Evolutionary conservation across 92 coral and sea anemone species (phyloP), one percentile per base, ranked within the genome.

Genomic region (Epizoanthus stellaris): DNA sequence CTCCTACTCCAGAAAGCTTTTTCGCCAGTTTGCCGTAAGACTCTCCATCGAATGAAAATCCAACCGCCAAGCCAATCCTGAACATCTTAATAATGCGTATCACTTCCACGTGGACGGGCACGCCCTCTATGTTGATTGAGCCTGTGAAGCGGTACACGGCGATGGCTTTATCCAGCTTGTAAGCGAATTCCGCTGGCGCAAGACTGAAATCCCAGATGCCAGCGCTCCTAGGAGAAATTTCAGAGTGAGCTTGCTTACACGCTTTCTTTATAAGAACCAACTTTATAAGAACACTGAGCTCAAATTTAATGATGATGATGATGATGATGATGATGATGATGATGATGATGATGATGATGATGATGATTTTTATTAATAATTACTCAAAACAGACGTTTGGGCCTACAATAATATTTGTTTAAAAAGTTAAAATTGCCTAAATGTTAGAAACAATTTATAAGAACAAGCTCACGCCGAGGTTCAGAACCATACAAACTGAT

Each of bases 21-120:
- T 86, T 77, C 0, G 98, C 89, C 52, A 97, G 82, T 52, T 90
- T 91, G 2, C 99, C 99, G 77, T 77, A 97, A 0, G 99, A 97
- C 73, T 88, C 96, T 10, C 99, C 91, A 49, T 97, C 99, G 67
- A 97, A 97, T 1, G 93, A 16, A 77, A 94, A 94, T 6, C 99
- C 99, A 53, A 97, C 95, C 19, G 99, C 99, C 34, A 97, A 91
- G 1, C 86, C 89, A 2, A 81, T 54, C 65, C 94, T 66, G 19
- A 52, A 73, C 67, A 88, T 85, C 68, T 92, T 86, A 0, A 49
- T 14, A 6, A 92, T 92, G 4, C 87, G 57, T 15, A 97, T 84
- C 20, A 95, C 68, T 67, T 97, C 99, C 34, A 95, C 97, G 75
- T 97, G 99, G n/a, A 97, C 87, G 9, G 99, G 99, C 7, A 97